These are phyloP conservation scores for Psammodynastes pulverulentus DNA, from an alignment of 2,113 vertebrate genomes.

Conservation along the genomic window DNA sequence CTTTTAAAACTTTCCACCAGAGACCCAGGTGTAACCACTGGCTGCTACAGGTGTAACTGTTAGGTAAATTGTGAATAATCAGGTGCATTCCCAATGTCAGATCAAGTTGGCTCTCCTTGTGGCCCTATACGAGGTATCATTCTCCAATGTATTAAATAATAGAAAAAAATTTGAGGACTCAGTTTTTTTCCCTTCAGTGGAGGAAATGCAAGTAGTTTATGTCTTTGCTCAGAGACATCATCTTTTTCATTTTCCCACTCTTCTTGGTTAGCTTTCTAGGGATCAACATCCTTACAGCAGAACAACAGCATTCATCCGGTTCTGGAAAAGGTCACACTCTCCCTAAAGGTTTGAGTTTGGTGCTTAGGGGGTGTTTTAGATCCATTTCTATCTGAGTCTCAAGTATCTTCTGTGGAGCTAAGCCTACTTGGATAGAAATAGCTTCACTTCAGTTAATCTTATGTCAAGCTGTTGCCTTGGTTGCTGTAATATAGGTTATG, in stretches of 20 bases:
- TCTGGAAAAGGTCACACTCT: not conserved
- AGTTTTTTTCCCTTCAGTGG: not conserved
- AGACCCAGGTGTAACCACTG: not conserved
- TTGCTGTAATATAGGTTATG: not conserved
- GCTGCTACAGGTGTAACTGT: not conserved
- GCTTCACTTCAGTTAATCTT: not conserved
- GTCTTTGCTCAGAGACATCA: not conserved
- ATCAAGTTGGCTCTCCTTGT: not conserved
- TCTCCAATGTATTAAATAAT: not conserved
- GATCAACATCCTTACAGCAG: not conserved
- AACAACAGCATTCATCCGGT: not conserved
- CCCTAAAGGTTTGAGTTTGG: not conserved
- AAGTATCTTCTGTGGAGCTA: not conserved
- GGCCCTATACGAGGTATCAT: not conserved
- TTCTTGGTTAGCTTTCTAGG: not conserved
- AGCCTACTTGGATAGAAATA: not conserved
- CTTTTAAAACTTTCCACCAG: not conserved
- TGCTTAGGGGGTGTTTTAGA: not conserved
- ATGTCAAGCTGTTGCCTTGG: not conserved
- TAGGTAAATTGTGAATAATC: not conserved
- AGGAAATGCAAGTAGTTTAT: not conserved
- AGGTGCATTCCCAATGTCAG: not conserved
- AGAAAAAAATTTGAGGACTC: not conserved
- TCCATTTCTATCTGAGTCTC: not conserved
- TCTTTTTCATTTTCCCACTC: not conserved